Base-by-base conservation (phyloP, 1,140 invertebrate species). In the Lysiphlebus fabarum region DNA sequence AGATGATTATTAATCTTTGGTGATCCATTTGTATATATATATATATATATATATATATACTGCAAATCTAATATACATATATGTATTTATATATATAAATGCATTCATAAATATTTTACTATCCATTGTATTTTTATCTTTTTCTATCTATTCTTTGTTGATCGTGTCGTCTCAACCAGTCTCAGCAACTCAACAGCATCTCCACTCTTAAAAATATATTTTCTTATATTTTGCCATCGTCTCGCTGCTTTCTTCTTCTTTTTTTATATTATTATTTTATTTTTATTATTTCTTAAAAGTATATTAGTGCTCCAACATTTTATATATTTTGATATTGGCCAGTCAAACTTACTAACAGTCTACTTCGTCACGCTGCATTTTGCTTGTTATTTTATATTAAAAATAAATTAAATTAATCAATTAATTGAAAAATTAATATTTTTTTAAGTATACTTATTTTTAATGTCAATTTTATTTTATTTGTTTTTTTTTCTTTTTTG, bases 181-280 rank as follows among this genome's bases (percentile, higher is more conserved):
- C 50, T 58, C 56, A 58, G 34, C 47, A 49, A 26, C 50, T 58
- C 56, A 58, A 49, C 47, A 49, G 47, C 33, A 42, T 41, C 12
- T 56, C n/a, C n/a, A n/a, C n/a, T n/a, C 53, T 61, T 56, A 10
- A 47, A 62, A 42, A 61, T 66, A 66, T 69, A 65, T 66, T 62
- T 60, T 50, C 59, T 1, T 17, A 17, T 26, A 26, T 26, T 1
- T 26, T 26, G 17, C 17, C 17, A 26, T 26, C 17, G 17, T 26
- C 17, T 26, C 17, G 17, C 17, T 26, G 59, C 56, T 42, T 47
- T 58, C 54, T 63, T 58, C 50, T 41, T 44, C 44, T 59, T 53
- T 60, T 38, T 64, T n/a, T n/a, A n/a, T n/a, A n/a, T n/a, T n/a
- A n/a, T n/a, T n/a, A n/a, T n/a, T n/a, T n/a, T n/a, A n/a, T n/a